Evolutionary conservation across 2,113 vertebrate genomes (phyloP), one percentile per base, ranked within the genome.

Genomic region (Lethenteron reissneri): DNA sequence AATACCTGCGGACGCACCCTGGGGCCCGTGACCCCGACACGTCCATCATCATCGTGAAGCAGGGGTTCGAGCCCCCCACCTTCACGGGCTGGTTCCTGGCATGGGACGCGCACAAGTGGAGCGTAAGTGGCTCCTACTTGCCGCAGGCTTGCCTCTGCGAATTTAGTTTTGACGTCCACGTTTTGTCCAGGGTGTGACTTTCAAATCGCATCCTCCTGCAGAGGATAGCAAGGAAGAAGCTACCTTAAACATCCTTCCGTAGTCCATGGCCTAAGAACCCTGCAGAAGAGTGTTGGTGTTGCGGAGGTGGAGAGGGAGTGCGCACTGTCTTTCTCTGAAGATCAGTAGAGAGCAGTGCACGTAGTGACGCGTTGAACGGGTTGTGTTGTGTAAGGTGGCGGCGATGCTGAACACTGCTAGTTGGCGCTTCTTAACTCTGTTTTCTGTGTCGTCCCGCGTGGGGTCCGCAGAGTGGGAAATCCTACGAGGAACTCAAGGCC

Each of bases 21-120:
- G 79, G 84, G 0, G 78, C 80, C 11, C 82, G 87, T 0, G 86
- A 88, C 74, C 73, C 71, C 0, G 75, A 82, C 11, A 88, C 85
- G 1, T 85, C 86, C 73, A 83, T 90, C 74, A 74, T 87, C 0
- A 75, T 89, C 75, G 83, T 90, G 76, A 90, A 88, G 74, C 86
- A 90, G 76, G 86, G 83, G n/a, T 72, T 80, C 0, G 87, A 90
- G 74, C 87, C 87, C 8, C 84, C 86, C 3, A 90, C 79, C 9
- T 90, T 90, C 78, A 90, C 86, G 0, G 87, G 87, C 74, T 90
- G 87, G 87, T 90, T 90, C 74, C 74, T 81, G 56, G 86, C 85
- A 17, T 90, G 88, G 88, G 86, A 90, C 56, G 78, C 85, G 72
- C 83, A 84, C 74, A 85, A 73, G 73, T 87, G 86, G 86, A 80